Evolutionary conservation across 1,140 invertebrate species (phyloP).

Genomic region (Diorhabda sublineata): DNA sequence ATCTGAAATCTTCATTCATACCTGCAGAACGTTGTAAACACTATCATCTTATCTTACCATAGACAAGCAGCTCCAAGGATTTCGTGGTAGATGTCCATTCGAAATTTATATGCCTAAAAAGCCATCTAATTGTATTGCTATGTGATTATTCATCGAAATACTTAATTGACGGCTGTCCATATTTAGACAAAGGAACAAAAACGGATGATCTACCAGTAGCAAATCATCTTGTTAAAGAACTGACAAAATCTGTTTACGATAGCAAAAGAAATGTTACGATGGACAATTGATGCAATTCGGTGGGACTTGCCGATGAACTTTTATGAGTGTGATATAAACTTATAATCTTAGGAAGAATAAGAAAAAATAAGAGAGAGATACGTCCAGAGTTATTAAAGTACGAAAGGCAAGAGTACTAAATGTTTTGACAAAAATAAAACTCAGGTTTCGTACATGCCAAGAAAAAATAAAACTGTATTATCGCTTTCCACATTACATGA

Average conservation of each 20-base stretch:
- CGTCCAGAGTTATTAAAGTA: constrained; percentile 32
- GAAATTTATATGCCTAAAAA: constrained; percentile 42
- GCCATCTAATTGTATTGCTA: constrained; percentile 36
- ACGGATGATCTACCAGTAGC: constrained; percentile 28
- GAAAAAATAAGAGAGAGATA: constrained; percentile 39
- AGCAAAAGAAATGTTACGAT: constrained; percentile 39
- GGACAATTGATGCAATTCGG: constrained; percentile 45
- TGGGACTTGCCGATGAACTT: constrained; percentile 39
- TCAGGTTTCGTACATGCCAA: constrained; percentile 30
- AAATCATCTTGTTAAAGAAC: constrained; percentile 24
- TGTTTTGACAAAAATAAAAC: constrained; percentile 20
- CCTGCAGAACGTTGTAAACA: not conserved
- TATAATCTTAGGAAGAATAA: constrained; percentile 39
- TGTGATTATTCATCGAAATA: constrained; percentile 39
- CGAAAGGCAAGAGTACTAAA: not conserved
- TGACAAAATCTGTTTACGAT: constrained; percentile 19
- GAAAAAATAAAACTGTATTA: constrained; percentile 20
- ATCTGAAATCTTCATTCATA: constrained; percentile 39
- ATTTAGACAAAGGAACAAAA: constrained; percentile 39
- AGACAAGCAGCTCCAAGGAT: constrained; percentile 32
- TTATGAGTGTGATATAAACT: constrained; percentile 37
- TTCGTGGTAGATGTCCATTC: constrained; percentile 32
- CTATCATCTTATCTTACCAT: constrained; percentile 28
- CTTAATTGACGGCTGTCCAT: constrained; percentile 28
- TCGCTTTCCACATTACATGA: too few species aligned